Percentiles rank a stretch among this genome's conserved stretches.
Conservation (phyloP, 2,888 invertebrate genomes). For the Ochropleura plecta region DNA sequence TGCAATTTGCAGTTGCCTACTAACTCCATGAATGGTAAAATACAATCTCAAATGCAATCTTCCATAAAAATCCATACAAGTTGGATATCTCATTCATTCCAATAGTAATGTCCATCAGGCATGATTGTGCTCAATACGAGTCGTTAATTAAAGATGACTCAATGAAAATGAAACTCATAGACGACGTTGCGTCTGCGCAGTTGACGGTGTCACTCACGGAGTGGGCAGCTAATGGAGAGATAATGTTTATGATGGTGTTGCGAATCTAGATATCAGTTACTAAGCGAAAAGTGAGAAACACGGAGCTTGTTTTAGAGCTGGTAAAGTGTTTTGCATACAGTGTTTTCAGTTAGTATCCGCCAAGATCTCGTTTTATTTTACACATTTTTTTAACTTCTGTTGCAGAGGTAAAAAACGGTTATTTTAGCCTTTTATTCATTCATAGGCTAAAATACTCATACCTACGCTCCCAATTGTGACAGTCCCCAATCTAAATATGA, state of each 20-base stretch:
- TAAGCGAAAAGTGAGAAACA: neutral
- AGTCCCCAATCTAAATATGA: neutral
- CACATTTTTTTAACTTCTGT: neutral
- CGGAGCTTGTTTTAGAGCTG: neutral
- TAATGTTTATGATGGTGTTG: neutral
- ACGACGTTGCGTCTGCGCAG: conserved; percentile 60
- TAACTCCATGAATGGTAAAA: neutral
- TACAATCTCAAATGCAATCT: neutral
- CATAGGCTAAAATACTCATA: neutral
- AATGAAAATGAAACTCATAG: conserved; percentile 60
- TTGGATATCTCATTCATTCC: conserved; percentile 2
- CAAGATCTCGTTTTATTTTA: neutral
- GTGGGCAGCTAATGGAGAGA: conserved; percentile 30
- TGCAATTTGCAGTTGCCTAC: too few species aligned
- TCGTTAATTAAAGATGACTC: conserved; percentile 50
- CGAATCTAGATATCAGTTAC: neutral
- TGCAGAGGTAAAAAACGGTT: neutral
- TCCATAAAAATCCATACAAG: conserved; percentile 19
- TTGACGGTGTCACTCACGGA: conserved; percentile 27
- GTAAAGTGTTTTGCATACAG: neutral
- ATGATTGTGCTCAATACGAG: conserved; percentile 52
- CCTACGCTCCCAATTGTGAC: neutral
- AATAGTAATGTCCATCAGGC: conserved; percentile 22
- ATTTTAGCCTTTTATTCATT: too few species aligned
- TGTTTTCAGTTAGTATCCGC: neutral